phyloP scores from a whole-genome alignment of 2,888 invertebrate genomes.

The Rhynchonema sp. region DNA sequence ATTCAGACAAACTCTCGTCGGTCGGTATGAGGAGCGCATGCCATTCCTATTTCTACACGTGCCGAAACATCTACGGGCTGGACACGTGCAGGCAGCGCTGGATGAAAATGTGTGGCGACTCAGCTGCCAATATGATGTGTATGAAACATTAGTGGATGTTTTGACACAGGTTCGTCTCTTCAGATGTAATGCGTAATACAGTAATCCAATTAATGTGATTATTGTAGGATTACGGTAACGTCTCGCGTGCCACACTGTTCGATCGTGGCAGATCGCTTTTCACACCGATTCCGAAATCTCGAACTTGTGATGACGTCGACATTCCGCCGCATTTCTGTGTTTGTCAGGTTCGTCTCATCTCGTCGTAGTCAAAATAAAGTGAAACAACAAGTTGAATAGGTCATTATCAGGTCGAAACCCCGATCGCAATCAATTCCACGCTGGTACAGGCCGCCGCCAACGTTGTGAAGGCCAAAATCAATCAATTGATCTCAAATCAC shows the following conservation, averaged over 20 bases:
- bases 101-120: constrained; percentile 23
- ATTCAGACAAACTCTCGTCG: constrained; percentile 6
- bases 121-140: constrained; percentile 31
- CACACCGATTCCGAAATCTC: constrained; percentile 21
- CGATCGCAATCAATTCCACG: background rate
- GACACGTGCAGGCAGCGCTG: constrained; percentile 12
- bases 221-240: too few relatives aligned
- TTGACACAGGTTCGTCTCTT: too few relatives aligned
- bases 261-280: constrained; percentile 15
- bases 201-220: too few relatives aligned
- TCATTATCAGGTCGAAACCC: too few relatives aligned
- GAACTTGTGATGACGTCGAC: constrained; percentile 29
- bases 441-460: background rate
- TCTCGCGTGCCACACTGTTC: background rate
- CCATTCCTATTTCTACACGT: constrained; percentile 29
- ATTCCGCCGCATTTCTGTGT: constrained; percentile 15
- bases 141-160: constrained; percentile 28
- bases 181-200: too few relatives aligned
- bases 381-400: too few relatives aligned
- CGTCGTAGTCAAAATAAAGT: too few relatives aligned
- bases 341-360: too few relatives aligned
- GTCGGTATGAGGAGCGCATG: constrained; percentile 17
- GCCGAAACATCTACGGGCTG: constrained; percentile 24
- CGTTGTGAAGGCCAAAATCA: background rate
- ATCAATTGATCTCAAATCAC: background rate